Evolutionary conservation across 2,888 invertebrate species (phyloP).

Genomic region (Acronicta psi): DNA sequence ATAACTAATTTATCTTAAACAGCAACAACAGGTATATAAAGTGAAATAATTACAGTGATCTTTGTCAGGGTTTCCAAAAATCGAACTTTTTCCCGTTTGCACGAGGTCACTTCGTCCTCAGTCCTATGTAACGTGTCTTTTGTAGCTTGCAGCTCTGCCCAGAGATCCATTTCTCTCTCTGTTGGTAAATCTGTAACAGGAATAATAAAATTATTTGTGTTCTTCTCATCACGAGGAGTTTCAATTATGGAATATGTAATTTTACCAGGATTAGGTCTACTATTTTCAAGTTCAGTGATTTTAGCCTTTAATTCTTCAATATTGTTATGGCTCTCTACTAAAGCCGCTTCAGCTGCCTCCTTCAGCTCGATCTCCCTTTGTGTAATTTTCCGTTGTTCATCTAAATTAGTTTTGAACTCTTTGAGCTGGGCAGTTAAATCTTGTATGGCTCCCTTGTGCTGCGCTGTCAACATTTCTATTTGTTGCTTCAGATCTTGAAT

Average conservation of each 20-base stretch:
- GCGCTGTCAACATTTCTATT: conserved; percentile 68
- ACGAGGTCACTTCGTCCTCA: conserved; percentile 79
- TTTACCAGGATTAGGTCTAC: conserved; percentile 77
- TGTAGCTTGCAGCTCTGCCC: conserved; percentile 82
- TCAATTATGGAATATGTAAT: not conserved
- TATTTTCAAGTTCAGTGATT: conserved; percentile 75
- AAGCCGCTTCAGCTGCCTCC: conserved; percentile 61
- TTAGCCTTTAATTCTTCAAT: conserved; percentile 74
- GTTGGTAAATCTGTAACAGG: conserved; percentile 75
- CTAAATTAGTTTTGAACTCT: conserved; percentile 65
- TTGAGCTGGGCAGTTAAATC: conserved; percentile 74
- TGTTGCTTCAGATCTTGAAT: conserved; percentile 74
- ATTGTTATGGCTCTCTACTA: conserved; percentile 64
- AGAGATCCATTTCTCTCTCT: conserved; percentile 82
- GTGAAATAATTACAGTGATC: conserved; percentile 72
- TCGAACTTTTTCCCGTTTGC: conserved; percentile 80
- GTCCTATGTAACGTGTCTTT: conserved; percentile 79
- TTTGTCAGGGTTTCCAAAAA: conserved; percentile 84
- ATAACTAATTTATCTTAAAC: conserved; percentile 18
- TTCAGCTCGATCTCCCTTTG: conserved; percentile 69
- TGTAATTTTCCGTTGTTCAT: conserved; percentile 65
- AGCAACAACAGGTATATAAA: conserved; percentile 3
- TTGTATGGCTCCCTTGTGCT: conserved; percentile 70
- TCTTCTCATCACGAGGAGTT: not conserved
- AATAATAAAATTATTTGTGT: conserved; percentile 5